Evolutionary conservation across 2,888 invertebrate genomes (phyloP), one percentile per base, ranked within the genome.

Genomic region (Apomyelois bistriatella): DNA sequence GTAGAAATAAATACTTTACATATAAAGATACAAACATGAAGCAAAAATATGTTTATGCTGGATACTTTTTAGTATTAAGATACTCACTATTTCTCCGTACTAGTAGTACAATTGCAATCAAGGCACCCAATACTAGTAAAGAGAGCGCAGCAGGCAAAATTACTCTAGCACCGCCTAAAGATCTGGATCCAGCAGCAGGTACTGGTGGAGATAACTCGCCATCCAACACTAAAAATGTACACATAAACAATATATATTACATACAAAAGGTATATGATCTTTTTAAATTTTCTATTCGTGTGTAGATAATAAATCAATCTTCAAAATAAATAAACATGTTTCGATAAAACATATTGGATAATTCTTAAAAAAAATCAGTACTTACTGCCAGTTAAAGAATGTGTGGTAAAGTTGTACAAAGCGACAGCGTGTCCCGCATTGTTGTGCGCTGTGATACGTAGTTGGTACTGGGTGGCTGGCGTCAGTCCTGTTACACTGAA

Each of bases 391-490:
- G 93, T 93, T 12, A 94, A 85, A 5, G 94, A 94, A 58, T 96
- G 92, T 1, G 97, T 97, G 28, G 96, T 95, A 76, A 96, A 95
- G 85, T 96, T 96, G 75, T 96, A 97, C 9, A 95, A 88, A 0
- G 96, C 96, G 46, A 94, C 92, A 0, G 95, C 95, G 58, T 95
- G 95, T 0, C 97, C 97, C 0, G 97, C 97, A 79, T 96, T 96
- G 81, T 97, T 97, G 76, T 95, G 94, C 0, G 97, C 96, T 0
- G 94, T 94, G 57, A 95, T 94, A 59, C 93, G 92, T 6, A 95
- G 85, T 67, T 94, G 93, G 75, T 95, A 95, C 68, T 93, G 94
- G 0, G 94, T 94, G 41, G 94, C 95, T 0, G 97, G 94, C 57
- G 93, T 92, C 30, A 97, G 89, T 50, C 96, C 95, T 35, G 93